These are phyloP conservation scores for Drosophila longiperda DNA, from an alignment of 2,888 invertebrate genomes.

Conservation along the genomic window DNA sequence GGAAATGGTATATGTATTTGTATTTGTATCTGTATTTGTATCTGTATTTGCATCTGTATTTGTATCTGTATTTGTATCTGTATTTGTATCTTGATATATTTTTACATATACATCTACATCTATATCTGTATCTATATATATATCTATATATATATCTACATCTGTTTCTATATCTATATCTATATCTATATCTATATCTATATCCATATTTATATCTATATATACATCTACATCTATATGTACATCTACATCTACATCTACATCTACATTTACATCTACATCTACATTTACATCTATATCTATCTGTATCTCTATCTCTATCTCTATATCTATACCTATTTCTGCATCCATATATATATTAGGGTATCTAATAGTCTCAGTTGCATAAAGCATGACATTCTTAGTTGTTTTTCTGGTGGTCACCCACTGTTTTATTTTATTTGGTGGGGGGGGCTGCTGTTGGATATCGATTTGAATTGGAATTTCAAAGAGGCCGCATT, in stretches of 20 bases:
- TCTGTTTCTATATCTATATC: not conserved
- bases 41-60: not conserved
- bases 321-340: not conserved
- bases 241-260: not conserved
- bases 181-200: not conserved
- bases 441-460: constrained; percentile 31
- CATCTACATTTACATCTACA: not conserved
- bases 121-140: not conserved
- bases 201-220: not conserved
- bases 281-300: not conserved
- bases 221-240: not conserved
- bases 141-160: not conserved
- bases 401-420: constrained; percentile 24
- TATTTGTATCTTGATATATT: not conserved
- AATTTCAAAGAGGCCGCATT: constrained; percentile 79
- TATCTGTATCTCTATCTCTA: not conserved
- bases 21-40: not conserved
- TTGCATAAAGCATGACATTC: constrained; percentile 6
- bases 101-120: not conserved
- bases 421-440: constrained; percentile 39
- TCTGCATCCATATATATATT: not conserved
- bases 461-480: constrained; percentile 66
- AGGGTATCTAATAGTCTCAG: constrained; percentile 32
- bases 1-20: not conserved
- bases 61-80: not conserved